Evolutionary conservation across 2,797 vertebrate species (phyloP).

Genomic region (Adelosebastes latens): DNA sequence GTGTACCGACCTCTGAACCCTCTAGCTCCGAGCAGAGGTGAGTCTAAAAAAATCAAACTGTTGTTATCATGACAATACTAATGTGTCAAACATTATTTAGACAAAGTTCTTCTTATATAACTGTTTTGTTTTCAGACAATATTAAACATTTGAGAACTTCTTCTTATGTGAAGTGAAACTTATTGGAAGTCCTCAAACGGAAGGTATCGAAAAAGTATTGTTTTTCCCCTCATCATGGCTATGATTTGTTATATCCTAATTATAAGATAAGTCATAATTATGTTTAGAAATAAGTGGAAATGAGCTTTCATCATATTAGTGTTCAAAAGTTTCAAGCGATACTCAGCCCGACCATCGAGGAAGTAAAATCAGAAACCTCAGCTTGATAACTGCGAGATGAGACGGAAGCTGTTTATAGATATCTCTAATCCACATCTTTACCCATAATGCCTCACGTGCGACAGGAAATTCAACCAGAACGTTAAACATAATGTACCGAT

Average conservation of each 20-base stretch:
- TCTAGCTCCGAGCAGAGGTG: slow-evolving; percentile 89
- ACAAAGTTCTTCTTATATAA: not conserved
- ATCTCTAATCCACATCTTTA: not conserved
- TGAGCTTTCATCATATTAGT: not conserved
- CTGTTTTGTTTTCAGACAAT: not conserved
- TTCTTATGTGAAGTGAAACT: not conserved
- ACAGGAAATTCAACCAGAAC: not conserved
- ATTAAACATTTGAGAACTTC: not conserved
- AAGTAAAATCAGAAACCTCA: not conserved
- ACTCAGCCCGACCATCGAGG: not conserved
- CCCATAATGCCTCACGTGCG: not conserved
- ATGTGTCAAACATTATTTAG: not conserved
- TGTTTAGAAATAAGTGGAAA: not conserved
- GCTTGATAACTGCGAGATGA: not conserved
- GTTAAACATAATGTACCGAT: no score
- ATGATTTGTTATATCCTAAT: not conserved
- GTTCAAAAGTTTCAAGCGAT: not conserved
- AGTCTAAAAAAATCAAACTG: slow-evolving; percentile 16
- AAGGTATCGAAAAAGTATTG: not conserved
- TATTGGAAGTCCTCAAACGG: not conserved
- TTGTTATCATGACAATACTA: not conserved
- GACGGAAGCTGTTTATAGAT: not conserved
- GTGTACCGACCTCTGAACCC: slow-evolving; percentile 97
- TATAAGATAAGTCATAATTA: not conserved
- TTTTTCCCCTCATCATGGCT: not conserved